A percentile compares a stretch with the other conserved stretches of the same genome.
Conservation (phyloP, 1,140 invertebrate genomes). For the Drosophila ogumai region DNA sequence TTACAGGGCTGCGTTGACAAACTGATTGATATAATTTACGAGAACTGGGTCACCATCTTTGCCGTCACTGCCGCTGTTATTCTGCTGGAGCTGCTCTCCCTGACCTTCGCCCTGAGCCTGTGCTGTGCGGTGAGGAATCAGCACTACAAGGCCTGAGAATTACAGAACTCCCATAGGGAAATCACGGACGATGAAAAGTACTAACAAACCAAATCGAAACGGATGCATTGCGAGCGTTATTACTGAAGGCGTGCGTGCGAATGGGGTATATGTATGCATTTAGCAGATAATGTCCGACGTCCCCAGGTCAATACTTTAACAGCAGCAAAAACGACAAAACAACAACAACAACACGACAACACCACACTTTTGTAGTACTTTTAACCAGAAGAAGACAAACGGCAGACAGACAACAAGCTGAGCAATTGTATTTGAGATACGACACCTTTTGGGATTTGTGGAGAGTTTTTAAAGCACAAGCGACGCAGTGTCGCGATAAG, state of each 20-base stretch:
- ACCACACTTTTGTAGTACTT: conserved; percentile 73
- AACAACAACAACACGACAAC: conserved; percentile 25
- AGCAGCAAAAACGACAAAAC: conserved; percentile 24
- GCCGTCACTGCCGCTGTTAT: conserved; percentile 88
- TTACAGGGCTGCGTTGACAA: conserved; percentile 90
- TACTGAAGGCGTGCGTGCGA: conserved; percentile 36
- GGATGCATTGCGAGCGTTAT: conserved; percentile 65
- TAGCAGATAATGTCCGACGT: conserved; percentile 32
- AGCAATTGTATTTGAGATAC: conserved; percentile 66
- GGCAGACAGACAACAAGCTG: conserved; percentile 44
- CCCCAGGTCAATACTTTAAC: conserved; percentile 50
- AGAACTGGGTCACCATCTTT: conserved; percentile 88
- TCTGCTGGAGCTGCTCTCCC: conserved; percentile 89
- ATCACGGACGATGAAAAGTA: conserved; percentile 84
- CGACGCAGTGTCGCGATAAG: conserved; percentile 23
- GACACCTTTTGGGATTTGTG: conserved; percentile 48
- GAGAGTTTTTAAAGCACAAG: conserved; percentile 25
- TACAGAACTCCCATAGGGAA: conserved; percentile 85
- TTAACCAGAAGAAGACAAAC: conserved; percentile 47
- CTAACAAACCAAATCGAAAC: conserved; percentile 79
- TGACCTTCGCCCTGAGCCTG: conserved; percentile 91
- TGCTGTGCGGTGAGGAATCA: conserved; percentile 91
- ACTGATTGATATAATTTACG: conserved; percentile 87
- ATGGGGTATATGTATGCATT: conserved; percentile 46
- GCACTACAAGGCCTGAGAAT: conserved; percentile 89